These are phyloP conservation scores for Acipenser ruthenus DNA, from an alignment of 2,797 vertebrate species.

Conservation along the genomic window DNA sequence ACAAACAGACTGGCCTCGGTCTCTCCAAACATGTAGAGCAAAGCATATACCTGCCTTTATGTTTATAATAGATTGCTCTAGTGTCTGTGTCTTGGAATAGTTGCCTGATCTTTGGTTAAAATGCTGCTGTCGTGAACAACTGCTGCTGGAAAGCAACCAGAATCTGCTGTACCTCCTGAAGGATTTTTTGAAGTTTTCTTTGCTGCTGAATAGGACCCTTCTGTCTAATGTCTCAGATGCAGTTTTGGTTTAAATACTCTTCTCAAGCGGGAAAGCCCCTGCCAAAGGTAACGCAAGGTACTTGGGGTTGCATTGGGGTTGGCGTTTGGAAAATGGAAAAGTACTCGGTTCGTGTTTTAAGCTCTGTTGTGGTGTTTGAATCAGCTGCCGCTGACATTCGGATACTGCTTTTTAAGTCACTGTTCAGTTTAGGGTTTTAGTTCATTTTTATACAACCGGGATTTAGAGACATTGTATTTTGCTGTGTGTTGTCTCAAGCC, in stretches of 20 bases:
- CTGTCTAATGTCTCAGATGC: conserved; percentile 89
- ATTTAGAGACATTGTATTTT: too few species aligned
- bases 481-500: too few species aligned
- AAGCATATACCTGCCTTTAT: conserved; percentile 5
- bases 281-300: conserved; percentile 50
- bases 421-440: too few species aligned
- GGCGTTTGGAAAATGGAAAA: too few species aligned
- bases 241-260: conserved; percentile 86
- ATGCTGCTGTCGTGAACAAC: conserved; percentile 41
- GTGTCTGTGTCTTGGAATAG: conserved; percentile 27
- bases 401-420: too few species aligned
- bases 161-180: too few species aligned
- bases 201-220: conserved; percentile 28
- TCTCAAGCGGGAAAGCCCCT: conserved; percentile 76
- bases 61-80: conserved; percentile 39
- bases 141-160: conserved; percentile 40
- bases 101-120: conserved; percentile 32
- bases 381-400: too few species aligned
- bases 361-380: too few species aligned
- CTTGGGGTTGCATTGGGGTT: too few species aligned
- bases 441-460: too few species aligned
- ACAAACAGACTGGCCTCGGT: conserved; percentile 42
- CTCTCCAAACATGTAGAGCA: conserved; percentile 14
- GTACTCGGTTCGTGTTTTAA: too few species aligned
- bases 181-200: conserved; percentile 6